These are phyloP conservation scores for Masnerella sp. DNA, from an alignment of 2,888 invertebrate genomes.

Conservation along the genomic window DNA sequence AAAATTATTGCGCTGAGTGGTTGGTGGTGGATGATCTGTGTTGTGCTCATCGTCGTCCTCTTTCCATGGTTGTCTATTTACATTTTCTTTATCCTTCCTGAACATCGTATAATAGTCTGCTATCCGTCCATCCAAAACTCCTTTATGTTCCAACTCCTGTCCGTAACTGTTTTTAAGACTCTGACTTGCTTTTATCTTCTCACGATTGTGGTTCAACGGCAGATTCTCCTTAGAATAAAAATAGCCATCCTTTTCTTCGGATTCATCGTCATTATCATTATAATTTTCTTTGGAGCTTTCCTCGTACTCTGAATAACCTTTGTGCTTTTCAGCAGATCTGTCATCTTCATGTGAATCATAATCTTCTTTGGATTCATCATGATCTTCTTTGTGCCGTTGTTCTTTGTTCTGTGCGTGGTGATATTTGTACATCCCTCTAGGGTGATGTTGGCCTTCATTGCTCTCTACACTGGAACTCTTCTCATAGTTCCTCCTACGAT, in stretches of 20 bases:
- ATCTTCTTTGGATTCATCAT: conserved; percentile 50
- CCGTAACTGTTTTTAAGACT: conserved; percentile 73
- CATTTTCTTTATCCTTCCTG: conserved; percentile 45
- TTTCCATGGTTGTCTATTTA: conserved; percentile 56
- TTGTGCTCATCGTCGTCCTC: not conserved
- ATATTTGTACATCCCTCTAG: not conserved
- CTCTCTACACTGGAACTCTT: conserved; percentile 17
- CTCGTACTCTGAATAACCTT: conserved; percentile 19
- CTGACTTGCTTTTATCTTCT: conserved; percentile 55
- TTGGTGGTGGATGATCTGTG: conserved; percentile 17
- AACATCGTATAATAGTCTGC: conserved; percentile 69
- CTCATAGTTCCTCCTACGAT: conserved; percentile 55
- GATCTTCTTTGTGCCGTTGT: conserved; percentile 6
- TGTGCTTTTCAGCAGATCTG: conserved; percentile 14
- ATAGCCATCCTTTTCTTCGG: conserved; percentile 32
- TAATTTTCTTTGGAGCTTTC: conserved; percentile 12
- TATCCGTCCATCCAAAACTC: conserved; percentile 69
- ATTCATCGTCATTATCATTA: not conserved
- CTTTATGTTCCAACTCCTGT: conserved; percentile 68
- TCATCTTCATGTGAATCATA: conserved; percentile 29
- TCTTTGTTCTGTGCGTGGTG: not conserved
- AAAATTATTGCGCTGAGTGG: conserved; percentile 52
- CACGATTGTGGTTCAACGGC: conserved; percentile 56
- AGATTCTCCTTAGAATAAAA: conserved; percentile 46
- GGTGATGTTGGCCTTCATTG: conserved; percentile 29